A percentile compares a stretch with the other conserved stretches of the same genome.
Conservation (phyloP, 1,140 invertebrate species). For the Brachionus angularis region DNA sequence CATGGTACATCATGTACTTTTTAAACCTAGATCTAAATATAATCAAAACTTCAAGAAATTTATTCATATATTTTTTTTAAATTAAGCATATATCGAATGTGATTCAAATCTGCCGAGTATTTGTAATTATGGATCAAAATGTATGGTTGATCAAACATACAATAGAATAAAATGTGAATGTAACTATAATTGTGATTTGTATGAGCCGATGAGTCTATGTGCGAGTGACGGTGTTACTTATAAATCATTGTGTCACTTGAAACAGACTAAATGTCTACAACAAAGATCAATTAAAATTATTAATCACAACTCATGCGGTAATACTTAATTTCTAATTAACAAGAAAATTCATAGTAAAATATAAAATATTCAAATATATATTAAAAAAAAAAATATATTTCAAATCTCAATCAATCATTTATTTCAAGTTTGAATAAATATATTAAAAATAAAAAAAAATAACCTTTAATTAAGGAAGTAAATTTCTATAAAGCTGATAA, state of each 20-base stretch:
- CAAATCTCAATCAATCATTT: no score
- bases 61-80: not conserved
- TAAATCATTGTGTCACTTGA: conserved; percentile 73
- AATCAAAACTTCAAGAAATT: not conserved
- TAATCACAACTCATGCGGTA: conserved; percentile 36
- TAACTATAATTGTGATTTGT: conserved; percentile 48
- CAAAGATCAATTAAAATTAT: conserved; percentile 32
- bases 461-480: no score
- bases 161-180: conserved; percentile 35
- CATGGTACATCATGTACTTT: no score
- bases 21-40: not conserved
- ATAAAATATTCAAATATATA: no score
- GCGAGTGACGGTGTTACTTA: conserved; percentile 78
- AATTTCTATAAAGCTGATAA: no score
- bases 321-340: not conserved
- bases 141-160: not conserved
- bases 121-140: conserved; percentile 5
- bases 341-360: conserved; percentile 2
- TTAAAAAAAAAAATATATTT: no score
- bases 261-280: conserved; percentile 34
- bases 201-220: conserved; percentile 76
- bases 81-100: not conserved
- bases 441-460: no score
- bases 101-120: not conserved
- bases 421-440: no score